phyloP scores from a whole-genome alignment of 2,797 vertebrate species.

The Eulemur coronatus region DNA sequence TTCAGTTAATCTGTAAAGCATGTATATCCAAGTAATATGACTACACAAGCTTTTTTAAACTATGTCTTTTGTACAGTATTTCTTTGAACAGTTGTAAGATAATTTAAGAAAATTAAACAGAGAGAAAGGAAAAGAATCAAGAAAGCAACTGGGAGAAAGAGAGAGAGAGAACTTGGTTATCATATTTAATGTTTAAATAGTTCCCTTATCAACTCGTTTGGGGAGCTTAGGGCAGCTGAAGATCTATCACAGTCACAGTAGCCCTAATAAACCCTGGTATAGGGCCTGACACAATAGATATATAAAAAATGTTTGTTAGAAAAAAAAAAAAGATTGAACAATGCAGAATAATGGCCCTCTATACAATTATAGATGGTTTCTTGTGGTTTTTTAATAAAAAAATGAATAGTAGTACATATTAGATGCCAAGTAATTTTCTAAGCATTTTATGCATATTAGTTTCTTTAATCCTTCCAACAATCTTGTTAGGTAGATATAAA shows the following conservation, averaged over 20 bases:
- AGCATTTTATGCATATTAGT: not conserved
- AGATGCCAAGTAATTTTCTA: not conserved
- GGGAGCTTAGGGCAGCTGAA: not conserved
- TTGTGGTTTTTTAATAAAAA: not conserved
- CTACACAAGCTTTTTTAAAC: not conserved
- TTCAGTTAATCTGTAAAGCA: not conserved
- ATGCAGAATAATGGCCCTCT: not conserved
- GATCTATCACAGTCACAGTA: not conserved
- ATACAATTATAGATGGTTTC: not conserved
- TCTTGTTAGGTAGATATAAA: not conserved
- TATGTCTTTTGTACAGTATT: not conserved
- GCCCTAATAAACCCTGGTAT: not conserved
- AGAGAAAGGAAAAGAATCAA: not conserved
- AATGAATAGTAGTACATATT: not conserved
- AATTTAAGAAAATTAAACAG: not conserved
- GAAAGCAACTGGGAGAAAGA: not conserved
- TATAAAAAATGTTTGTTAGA: not conserved
- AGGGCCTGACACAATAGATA: not conserved
- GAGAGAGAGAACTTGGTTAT: not conserved
- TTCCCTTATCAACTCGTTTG: not conserved
- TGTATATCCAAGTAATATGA: not conserved
- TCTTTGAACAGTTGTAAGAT: not conserved
- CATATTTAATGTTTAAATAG: not conserved
- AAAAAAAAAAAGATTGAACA: not conserved
- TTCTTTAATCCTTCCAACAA: not conserved